These are phyloP conservation scores for Himalopsyche phryganea DNA, from an alignment of 1,140 invertebrate genomes.

Conservation along the genomic window DNA sequence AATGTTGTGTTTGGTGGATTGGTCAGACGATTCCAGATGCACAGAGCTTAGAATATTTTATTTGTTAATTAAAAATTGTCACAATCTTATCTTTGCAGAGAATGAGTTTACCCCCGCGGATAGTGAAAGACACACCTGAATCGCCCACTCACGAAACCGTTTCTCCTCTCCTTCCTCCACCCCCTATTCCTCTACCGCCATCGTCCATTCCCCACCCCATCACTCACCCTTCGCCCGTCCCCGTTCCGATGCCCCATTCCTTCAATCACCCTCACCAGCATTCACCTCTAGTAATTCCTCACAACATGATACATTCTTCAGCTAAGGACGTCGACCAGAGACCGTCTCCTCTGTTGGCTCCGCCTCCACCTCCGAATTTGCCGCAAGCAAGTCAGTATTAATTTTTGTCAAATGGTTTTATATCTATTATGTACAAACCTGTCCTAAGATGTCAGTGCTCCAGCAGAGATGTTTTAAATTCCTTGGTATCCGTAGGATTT, in stretches of 20 bases:
- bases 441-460: no score
- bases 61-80: no score
- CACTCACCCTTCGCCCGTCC: slow-evolving; percentile 7
- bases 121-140: slow-evolving; percentile 32
- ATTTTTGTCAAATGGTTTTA: neutral
- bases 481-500: no score
- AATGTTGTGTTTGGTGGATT: no score
- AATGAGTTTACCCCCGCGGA: slow-evolving; percentile 34
- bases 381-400: neutral
- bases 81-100: neutral
- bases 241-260: slow-evolving; percentile 5
- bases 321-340: slow-evolving; percentile 42
- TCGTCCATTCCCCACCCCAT: slow-evolving; percentile 7
- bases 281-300: no score
- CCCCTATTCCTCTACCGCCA: slow-evolving; percentile 37
- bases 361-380: slow-evolving; percentile 43
- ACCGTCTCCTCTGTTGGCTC: slow-evolving; percentile 41
- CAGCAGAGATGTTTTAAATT: no score
- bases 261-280: slow-evolving; percentile 16
- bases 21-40: no score
- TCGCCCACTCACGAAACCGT: slow-evolving; percentile 19
- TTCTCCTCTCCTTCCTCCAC: slow-evolving; percentile 17
- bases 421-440: neutral
- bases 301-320: no score
- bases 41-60: no score